Evolutionary conservation across 2,888 invertebrate species (phyloP).

Genomic region (Hirtodrosophila confusa): DNA sequence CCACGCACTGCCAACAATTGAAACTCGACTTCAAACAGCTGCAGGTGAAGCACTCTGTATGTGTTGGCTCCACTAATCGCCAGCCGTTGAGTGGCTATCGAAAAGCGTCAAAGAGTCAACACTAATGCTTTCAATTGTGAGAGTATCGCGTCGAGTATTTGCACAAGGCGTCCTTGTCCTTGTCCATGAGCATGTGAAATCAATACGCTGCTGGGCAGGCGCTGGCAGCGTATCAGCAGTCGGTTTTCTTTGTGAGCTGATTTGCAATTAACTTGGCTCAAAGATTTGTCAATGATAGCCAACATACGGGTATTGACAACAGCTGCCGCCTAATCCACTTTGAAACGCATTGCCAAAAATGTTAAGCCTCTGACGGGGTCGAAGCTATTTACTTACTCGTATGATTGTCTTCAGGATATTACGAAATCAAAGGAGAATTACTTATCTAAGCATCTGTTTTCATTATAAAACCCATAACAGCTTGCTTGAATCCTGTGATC

Average conservation of each 20-base stretch:
- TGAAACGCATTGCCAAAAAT: no score
- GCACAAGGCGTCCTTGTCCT: conserved; percentile 77
- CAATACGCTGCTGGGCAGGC: conserved; percentile 39
- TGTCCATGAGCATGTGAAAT: conserved; percentile 65
- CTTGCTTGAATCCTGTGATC: no score
- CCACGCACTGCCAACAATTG: conserved; percentile 67
- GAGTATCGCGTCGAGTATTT: conserved; percentile 59
- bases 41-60: conserved; percentile 51
- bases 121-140: conserved; percentile 66
- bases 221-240: conserved; percentile 11
- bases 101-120: conserved; percentile 65
- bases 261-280: conserved; percentile 22
- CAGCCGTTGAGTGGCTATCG: conserved; percentile 66
- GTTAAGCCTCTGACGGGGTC: no score
- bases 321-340: not conserved
- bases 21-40: conserved; percentile 50
- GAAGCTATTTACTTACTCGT: no score
- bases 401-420: no score
- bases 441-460: no score
- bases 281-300: conserved; percentile 5
- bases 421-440: no score
- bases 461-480: no score
- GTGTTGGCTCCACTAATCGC: conserved; percentile 57
- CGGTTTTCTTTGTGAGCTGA: conserved; percentile 7
- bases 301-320: not conserved